Base-by-base conservation (phyloP, 2,888 invertebrate genomes). In the Physocephala rufipes region DNA sequence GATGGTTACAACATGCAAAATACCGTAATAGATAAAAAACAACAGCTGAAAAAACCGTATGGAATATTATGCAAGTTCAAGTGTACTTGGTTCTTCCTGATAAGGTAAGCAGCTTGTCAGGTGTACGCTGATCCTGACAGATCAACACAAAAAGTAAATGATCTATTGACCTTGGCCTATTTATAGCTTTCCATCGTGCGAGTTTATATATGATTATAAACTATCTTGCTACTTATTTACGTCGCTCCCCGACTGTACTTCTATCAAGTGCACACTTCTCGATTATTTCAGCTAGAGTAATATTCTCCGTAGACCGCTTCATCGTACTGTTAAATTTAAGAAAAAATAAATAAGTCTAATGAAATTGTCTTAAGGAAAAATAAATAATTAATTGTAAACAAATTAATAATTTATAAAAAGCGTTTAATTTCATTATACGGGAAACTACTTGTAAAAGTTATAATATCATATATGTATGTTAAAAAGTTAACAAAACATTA, bases 191-290 rank as follows among this genome's bases (percentile, higher is more conserved):
- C 82, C 84, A 71, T 83, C 84, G 72, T 84, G 84, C 78, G 85
- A 85, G 76, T 84, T 84, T 75, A 82, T 84, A 73, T 84, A 84
- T 74, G 84, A 84, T 75, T 84, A 85, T 75, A 84, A 85, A 78
- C 75, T 84, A 74, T 85, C 84, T 75, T 84, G 84, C 79, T 84
- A 85, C 79, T 81, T 84, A 79, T 85, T 84, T 75, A 84, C 85
- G 71, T 84, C 85, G 83, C 84, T 84, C 84, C 84, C 84, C 73
- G 85, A 84, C 77, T 84, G 84, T 74, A 82, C 85, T 75, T 79
- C 78, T 65, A 81, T 84, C 71, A 83, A 84, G 78, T 84, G 84
- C 78, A 85, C 84, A 73, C 82, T 84, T 73, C 74, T 84, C 75
- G 81, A 82, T 72, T 84, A 81, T 77, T 85, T 84, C 72, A 83